Percentiles rank a stretch among this genome's conserved stretches.
Conservation (phyloP, 1,140 invertebrate genomes). For the Calosoma granatense region DNA sequence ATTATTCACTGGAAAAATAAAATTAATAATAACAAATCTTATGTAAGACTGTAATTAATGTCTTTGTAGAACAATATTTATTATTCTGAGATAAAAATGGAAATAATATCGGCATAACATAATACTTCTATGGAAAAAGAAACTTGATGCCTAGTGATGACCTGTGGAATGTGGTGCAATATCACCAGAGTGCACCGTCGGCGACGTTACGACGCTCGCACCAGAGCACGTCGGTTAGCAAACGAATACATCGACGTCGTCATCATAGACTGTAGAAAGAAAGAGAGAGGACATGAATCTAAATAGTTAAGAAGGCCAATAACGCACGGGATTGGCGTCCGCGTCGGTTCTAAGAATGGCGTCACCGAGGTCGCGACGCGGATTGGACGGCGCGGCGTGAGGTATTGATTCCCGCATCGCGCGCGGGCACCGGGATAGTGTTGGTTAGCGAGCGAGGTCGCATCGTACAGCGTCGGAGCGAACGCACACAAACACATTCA, state of each 20-base stretch:
- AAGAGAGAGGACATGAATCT: background rate
- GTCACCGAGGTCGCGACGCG: slow-evolving; percentile 3
- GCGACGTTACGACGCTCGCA: no score
- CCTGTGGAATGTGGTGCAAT: no score
- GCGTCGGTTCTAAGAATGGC: slow-evolving; percentile 11
- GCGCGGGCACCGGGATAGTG: slow-evolving; percentile 15
- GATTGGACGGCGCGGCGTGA: background rate
- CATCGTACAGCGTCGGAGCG: background rate
- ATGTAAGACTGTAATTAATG: no score
- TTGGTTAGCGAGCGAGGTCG: slow-evolving; percentile 15
- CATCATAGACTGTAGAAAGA: background rate
- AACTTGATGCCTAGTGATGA: no score
- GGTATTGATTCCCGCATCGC: slow-evolving; percentile 19
- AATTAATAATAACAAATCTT: no score
- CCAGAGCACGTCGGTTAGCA: no score
- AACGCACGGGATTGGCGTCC: background rate
- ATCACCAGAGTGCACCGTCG: background rate
- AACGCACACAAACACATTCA: slow-evolving; percentile 12
- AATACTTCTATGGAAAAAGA: no score
- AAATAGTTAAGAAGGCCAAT: slow-evolving; percentile 2
- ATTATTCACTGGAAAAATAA: no score
- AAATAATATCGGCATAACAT: no score
- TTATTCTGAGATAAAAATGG: no score
- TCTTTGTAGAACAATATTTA: no score
- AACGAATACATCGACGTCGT: background rate